Evolutionary conservation across 2,113 vertebrate genomes (phyloP), one percentile per base, ranked within the genome.

Genomic region (Amphilophus citrinellus): DNA sequence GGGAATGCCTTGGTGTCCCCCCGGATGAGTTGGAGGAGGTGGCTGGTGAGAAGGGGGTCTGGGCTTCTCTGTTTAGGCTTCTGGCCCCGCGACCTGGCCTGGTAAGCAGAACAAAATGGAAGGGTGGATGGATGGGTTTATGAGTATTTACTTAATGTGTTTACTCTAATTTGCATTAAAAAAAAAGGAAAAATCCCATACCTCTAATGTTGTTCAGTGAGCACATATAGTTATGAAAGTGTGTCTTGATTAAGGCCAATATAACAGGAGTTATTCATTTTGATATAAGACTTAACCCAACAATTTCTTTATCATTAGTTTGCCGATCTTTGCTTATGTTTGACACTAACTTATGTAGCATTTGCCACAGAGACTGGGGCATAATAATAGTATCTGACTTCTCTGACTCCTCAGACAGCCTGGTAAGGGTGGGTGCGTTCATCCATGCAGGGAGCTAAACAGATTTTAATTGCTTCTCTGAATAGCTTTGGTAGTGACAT

Each of bases 381-480:
- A 32, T 92, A 94, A 95, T 94, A 94, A 94, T 94, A 94, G 92
- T 80, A 88, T 90, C 84, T 89, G 92, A 85, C 88, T 91, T 93
- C 71, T 77, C 66, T 80, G 80, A 88, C 91, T 92, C 84, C 79
- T 93, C 80, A 90, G 88, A 92, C 85, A 77, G 89, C 85, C 84
- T 90, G 87, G 83, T 88, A 86, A 87, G 89, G 84, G 82, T 80
- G 84, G 75, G 88, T 79, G 88, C 68, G 14, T 88, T 89, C 89
- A 90, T 88, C 86, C 89, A 87, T 87, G 90, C 89, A 80, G 87
- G 83, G 85, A 88, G 93, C 91, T 93, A 93, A 95, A 94, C 92
- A 90, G 80, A 91, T 93, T 94, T 94, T 94, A 95, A 94, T 95
- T 94, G 93, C 93, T 84, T 89, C 93, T 94, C 87, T 35, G 84